These are phyloP conservation scores for Tenthredo scrophulariae DNA, from an alignment of 2,888 invertebrate genomes.

Conservation along the genomic window DNA sequence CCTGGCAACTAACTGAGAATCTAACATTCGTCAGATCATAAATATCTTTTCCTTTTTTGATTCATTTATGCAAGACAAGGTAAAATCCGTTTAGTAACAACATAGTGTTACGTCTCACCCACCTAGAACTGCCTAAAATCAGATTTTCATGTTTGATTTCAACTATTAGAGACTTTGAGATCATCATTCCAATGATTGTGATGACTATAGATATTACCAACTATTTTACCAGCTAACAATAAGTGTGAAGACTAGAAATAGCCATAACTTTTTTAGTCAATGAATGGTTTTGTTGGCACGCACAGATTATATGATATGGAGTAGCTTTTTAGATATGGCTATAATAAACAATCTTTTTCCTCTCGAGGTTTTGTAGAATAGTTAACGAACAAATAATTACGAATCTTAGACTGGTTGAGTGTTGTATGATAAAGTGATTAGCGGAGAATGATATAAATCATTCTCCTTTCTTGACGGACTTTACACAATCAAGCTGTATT, in stretches of 20 bases:
- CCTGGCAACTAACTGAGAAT: neutral
- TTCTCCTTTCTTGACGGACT: neutral
- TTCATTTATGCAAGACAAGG: neutral
- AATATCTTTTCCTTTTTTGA: neutral
- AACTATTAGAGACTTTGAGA: slow-evolving; percentile 8
- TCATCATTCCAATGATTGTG: slow-evolving; percentile 42
- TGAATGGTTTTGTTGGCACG: neutral
- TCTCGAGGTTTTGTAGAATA: neutral
- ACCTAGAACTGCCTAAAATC: neutral
- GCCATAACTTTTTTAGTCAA: neutral
- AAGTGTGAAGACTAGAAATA: slow-evolving; percentile 2
- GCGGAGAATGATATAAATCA: neutral
- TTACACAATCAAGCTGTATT: neutral
- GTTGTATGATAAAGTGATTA: slow-evolving; percentile 21
- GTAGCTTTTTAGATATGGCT: neutral
- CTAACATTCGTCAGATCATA: neutral
- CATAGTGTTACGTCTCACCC: neutral
- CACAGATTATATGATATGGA: neutral
- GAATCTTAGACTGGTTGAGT: slow-evolving; percentile 7
- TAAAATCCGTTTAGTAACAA: neutral
- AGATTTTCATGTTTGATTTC: slow-evolving; percentile 16
- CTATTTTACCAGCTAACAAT: neutral
- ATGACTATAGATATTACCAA: neutral
- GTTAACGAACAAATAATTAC: neutral
- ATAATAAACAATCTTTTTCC: neutral